A percentile compares a stretch with the other conserved stretches of the same genome.
These are phyloP conservation scores for Prionailurus bengalensis DNA, from an alignment of 2,113 vertebrate species.

Conservation along the genomic window DNA sequence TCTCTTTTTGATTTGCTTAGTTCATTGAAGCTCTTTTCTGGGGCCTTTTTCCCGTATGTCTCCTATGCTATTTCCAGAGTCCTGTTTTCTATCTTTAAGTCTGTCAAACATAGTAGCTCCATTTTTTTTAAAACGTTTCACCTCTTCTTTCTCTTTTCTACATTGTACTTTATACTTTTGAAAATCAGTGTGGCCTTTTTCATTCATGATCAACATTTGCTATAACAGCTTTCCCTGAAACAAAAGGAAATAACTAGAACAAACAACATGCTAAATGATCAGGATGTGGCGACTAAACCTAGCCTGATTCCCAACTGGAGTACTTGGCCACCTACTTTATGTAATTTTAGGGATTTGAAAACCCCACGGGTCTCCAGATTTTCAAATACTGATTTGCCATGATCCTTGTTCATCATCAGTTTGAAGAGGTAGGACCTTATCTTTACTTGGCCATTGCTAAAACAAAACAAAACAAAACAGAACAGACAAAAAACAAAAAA, in stretches of 20 bases:
- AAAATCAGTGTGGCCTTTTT: constrained; percentile 39
- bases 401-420: neutral
- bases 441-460: neutral
- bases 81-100: constrained; percentile 67
- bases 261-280: neutral
- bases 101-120: constrained; percentile 51
- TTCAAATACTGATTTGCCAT: neutral
- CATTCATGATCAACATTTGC: constrained; percentile 10
- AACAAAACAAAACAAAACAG: neutral
- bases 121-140: neutral
- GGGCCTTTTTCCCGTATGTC: neutral
- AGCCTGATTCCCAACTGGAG: neutral
- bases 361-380: neutral
- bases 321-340: neutral
- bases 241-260: neutral
- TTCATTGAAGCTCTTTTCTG: neutral
- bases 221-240: neutral
- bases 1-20: constrained; percentile 31
- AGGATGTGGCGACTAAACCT: neutral
- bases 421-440: neutral
- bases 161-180: neutral
- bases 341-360: constrained; percentile 47
- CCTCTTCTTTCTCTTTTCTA: neutral
- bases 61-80: constrained; percentile 61
- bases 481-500: neutral